Evolutionary conservation across 2,113 vertebrate genomes (phyloP), one percentile per base, ranked within the genome.

Genomic region (Lamprotornis superbus): DNA sequence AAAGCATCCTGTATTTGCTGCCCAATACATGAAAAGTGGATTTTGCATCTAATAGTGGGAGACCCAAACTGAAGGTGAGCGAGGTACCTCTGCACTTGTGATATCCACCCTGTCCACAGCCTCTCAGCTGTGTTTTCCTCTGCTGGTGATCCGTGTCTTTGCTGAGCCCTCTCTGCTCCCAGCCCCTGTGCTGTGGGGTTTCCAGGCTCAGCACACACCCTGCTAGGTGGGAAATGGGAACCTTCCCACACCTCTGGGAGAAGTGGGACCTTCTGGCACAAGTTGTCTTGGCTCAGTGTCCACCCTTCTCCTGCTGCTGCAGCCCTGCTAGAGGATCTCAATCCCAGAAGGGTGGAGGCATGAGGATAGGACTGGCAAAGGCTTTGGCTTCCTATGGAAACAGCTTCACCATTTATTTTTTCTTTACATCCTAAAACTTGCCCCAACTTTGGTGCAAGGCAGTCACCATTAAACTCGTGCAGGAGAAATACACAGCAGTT

Each of bases 231-330:
- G 40, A 40, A 40, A 14, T 40, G 40, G 40, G 40, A 40, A 5
- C 1, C 4, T 15, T 17, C 55, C 59, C 16, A 5, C 1, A 0
- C 61, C 80, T 27, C 77, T 52, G 64, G 55, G 21, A 61, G 21
- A 56, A 65, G 12, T 2, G 1, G 39, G 14, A 70, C 24, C 17
- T 63, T 87, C 31, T 61, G 74, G 27, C n/a, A 65, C 31, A 40
- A 30, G 2, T 2, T 23, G 10, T 7, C 25, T 30, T 1, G 0
- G 23, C 5, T 2, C 2, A 61, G 23, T 8, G 57, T 15, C 63
- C 23, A 30, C 13, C 15, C 17, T 63, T 21, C n/a, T 87, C 17
- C 75, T 85, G 60, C 55, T 85, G 65, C 55, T 4, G 2, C 60
- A 81, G 53, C 30, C 44, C 24, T 59, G 40, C 16, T 7, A 8